These are phyloP conservation scores for Nothura maculosa DNA, from an alignment of 2,797 vertebrate genomes.

Conservation along the genomic window DNA sequence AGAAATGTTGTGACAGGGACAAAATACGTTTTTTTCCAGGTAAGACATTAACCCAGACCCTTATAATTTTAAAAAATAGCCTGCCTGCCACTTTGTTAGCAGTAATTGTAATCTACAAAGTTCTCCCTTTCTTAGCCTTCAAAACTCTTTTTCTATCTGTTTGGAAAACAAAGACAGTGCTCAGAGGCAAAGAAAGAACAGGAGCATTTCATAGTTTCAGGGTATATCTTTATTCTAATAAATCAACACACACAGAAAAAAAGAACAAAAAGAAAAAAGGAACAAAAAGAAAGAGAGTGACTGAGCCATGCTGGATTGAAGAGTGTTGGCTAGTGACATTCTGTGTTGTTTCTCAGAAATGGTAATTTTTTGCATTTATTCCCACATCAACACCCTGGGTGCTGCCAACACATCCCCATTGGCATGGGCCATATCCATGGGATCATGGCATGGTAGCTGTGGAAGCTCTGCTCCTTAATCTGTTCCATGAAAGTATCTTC, in stretches of 20 bases:
- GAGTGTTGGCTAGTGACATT: not conserved
- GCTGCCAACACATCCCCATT: not conserved
- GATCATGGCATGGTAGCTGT: not conserved
- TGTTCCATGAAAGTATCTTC: accelerated
- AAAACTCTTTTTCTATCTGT: not conserved
- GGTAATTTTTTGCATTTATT: not conserved
- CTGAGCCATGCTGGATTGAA: not conserved
- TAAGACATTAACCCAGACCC: not conserved
- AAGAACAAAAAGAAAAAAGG: not conserved
- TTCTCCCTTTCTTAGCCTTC: not conserved
- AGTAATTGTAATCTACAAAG: not conserved
- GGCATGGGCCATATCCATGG: not conserved
- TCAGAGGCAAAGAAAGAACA: not conserved
- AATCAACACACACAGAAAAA: not conserved
- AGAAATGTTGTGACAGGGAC: not conserved
- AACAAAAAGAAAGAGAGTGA: not conserved
- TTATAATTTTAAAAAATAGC: not conserved
- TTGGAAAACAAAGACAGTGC: not conserved
- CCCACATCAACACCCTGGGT: not conserved
- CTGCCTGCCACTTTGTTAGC: not conserved
- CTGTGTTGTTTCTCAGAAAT: not conserved
- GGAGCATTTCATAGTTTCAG: not conserved
- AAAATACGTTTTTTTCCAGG: not conserved
- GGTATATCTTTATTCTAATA: not conserved
- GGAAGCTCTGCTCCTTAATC: not conserved